phyloP scores from a whole-genome alignment of 2,888 invertebrate genomes.

The Ochropleura leucogaster region DNA sequence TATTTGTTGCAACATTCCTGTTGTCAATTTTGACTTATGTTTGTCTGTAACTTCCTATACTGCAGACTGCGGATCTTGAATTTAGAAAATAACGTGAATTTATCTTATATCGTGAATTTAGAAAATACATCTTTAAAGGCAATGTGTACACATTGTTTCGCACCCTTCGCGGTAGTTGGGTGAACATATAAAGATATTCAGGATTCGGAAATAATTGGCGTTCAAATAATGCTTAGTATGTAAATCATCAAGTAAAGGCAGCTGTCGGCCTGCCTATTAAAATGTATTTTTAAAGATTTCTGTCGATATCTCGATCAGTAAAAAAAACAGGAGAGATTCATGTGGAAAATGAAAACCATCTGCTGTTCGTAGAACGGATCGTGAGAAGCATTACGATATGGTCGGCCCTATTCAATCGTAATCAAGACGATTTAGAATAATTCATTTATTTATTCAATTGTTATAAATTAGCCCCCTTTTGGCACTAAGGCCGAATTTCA shows the following conservation, averaged over 20 bases:
- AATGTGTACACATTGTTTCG: too few relatives aligned
- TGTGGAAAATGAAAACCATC: constrained; percentile 50
- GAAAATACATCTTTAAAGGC: too few relatives aligned
- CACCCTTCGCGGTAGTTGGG: too few relatives aligned
- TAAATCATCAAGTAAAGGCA: background rate
- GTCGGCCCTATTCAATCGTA: constrained; percentile 8
- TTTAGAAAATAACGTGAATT: too few relatives aligned
- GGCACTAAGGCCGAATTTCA: background rate
- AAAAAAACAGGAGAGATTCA: constrained; percentile 18
- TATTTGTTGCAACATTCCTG: constrained; percentile 63
- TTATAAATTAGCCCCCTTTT: background rate
- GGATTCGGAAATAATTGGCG: too few relatives aligned
- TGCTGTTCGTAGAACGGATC: constrained; percentile 40
- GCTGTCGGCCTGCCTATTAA: too few relatives aligned
- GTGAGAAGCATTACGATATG: constrained; percentile 42
- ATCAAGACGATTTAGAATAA: background rate
- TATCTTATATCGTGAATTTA: too few relatives aligned
- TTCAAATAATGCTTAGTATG: too few relatives aligned
- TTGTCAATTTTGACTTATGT: constrained; percentile 37
- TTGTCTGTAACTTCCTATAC: background rate
- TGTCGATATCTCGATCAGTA: constrained; percentile 8
- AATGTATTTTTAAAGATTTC: background rate
- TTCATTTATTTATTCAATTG: background rate
- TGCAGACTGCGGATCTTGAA: background rate
- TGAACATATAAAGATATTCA: too few relatives aligned